Percentiles rank a stretch among this genome's conserved stretches.
phyloP scores from a whole-genome alignment of 2,113 vertebrate genomes.

The Sigmodon hispidus region DNA sequence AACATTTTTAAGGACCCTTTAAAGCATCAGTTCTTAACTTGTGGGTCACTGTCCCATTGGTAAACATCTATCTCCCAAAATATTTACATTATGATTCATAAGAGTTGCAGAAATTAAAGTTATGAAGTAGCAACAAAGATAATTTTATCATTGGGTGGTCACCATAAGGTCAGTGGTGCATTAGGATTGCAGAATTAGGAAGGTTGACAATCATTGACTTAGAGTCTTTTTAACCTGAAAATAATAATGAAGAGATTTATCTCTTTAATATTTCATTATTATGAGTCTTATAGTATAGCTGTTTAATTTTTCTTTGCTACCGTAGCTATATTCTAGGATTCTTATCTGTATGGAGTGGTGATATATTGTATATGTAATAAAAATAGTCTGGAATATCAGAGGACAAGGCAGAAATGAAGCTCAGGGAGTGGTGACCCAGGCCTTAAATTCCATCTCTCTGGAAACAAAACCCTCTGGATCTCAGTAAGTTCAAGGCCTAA shows the following conservation, averaged over 20 bases:
- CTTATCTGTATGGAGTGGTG: not conserved
- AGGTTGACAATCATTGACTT: not conserved
- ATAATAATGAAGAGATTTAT: not conserved
- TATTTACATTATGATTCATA: not conserved
- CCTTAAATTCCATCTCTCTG: too few relatives aligned
- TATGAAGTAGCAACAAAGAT: not conserved
- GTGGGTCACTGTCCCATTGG: not conserved
- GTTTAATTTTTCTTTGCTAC: conserved; percentile 3
- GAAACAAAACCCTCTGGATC: too few relatives aligned
- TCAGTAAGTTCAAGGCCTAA: too few relatives aligned
- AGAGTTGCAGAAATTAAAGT: not conserved
- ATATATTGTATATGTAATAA: too few relatives aligned
- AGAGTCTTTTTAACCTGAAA: conserved; percentile 4
- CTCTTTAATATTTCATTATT: not conserved
- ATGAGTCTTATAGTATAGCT: not conserved
- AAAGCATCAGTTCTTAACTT: not conserved
- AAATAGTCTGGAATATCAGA: too few relatives aligned
- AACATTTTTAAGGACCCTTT: not conserved
- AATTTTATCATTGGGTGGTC: not conserved
- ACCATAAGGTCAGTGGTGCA: too few relatives aligned
- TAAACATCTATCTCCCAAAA: not conserved
- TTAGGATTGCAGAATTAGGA: not conserved
- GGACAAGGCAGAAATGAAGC: too few relatives aligned
- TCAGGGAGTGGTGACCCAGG: too few relatives aligned
- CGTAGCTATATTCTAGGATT: not conserved